Percentiles rank a stretch among this genome's conserved stretches.
These are phyloP conservation scores for Phyllopteryx taeniolatus DNA, from an alignment of 2,113 vertebrate species.

Conservation along the genomic window DNA sequence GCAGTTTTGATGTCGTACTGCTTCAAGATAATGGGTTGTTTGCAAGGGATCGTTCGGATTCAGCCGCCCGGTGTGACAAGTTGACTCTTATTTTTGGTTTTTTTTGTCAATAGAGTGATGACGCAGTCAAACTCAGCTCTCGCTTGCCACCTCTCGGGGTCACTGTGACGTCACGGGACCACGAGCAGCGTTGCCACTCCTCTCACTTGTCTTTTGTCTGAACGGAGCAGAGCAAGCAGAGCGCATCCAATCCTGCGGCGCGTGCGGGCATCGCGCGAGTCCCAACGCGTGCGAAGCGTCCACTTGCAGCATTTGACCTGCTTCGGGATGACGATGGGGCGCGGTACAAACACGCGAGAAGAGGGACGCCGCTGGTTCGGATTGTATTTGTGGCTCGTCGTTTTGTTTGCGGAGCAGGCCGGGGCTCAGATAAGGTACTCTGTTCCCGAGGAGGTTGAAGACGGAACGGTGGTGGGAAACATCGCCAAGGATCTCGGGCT, in stretches of 20 bases:
- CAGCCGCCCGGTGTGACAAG: too few relatives aligned
- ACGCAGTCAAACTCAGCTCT: neutral
- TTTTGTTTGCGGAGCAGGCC: neutral
- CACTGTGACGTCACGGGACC: conserved; percentile 5
- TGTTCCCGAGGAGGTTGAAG: conserved; percentile 55
- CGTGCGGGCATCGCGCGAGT: neutral
- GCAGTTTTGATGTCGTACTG: too few relatives aligned
- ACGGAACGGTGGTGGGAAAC: conserved; percentile 66
- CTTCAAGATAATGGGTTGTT: too few relatives aligned
- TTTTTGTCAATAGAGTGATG: neutral
- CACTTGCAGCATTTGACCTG: too few relatives aligned
- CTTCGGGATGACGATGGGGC: neutral
- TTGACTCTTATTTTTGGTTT: too few relatives aligned
- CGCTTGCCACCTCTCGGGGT: conserved; percentile 1
- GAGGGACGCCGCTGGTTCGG: neutral
- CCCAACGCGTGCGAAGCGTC: neutral
- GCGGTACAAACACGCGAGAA: neutral
- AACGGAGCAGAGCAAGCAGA: neutral
- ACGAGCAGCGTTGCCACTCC: neutral
- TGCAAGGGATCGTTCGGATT: too few relatives aligned
- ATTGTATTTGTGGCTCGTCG: neutral
- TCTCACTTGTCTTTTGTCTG: conserved; percentile 1
- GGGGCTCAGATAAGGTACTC: conserved; percentile 63
- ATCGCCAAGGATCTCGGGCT: conserved; percentile 69
- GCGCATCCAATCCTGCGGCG: neutral